Conservation (phyloP, 2,113 vertebrate genomes). For the Genyomyrus donnyi region DNA sequence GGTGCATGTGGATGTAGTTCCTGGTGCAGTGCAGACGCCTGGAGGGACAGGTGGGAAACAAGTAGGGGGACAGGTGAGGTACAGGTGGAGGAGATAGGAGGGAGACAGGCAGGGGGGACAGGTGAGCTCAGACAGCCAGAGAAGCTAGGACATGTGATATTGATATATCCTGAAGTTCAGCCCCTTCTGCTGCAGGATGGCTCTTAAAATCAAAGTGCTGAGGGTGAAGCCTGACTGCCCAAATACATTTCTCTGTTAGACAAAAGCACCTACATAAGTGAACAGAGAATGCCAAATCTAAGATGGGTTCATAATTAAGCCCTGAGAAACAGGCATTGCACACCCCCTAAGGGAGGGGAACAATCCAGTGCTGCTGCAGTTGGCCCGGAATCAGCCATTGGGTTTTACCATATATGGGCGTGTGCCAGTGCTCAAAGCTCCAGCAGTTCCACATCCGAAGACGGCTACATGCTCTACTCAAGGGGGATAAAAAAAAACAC, state of each 20-base stretch:
- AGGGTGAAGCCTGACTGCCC: neutral
- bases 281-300: neutral
- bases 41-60: neutral
- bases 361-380: neutral
- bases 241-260: neutral
- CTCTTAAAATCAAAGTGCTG: neutral
- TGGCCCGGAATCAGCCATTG: neutral
- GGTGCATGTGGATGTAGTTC: constrained; percentile 85
- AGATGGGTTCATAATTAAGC: neutral
- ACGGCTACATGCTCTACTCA: neutral
- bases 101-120: neutral
- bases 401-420: neutral
- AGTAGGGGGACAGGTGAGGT: neutral
- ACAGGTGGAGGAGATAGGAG: too few species aligned
- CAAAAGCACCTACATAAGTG: neutral
- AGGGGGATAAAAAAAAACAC: neutral
- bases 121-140: neutral
- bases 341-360: neutral
- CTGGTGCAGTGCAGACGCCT: constrained; percentile 83
- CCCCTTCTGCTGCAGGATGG: neutral
- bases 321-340: neutral
- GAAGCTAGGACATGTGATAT: neutral
- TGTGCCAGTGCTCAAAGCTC: neutral
- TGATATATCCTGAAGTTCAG: neutral
- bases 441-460: neutral